phyloP scores from a whole-genome alignment of 2,113 vertebrate genomes.

The Murina feae region DNA sequence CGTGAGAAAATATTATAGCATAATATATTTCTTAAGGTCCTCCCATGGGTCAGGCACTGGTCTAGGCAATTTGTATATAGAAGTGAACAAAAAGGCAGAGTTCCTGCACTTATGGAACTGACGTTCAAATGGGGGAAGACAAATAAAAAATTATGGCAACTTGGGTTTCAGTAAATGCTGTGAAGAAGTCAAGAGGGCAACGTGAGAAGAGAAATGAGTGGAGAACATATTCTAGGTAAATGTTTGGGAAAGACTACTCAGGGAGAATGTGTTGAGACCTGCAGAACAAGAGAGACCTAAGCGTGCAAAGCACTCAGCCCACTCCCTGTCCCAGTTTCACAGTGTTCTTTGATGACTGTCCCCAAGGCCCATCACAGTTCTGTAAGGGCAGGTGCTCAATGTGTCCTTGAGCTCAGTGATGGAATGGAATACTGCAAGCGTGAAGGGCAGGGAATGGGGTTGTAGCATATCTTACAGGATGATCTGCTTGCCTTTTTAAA shows the following conservation, averaged over 20 bases:
- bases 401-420: background rate
- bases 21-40: background rate
- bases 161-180: background rate
- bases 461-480: background rate
- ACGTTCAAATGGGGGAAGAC: background rate
- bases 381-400: background rate
- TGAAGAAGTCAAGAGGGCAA: background rate
- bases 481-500: background rate
- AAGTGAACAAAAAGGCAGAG: background rate
- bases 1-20: background rate
- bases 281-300: background rate
- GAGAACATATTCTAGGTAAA: background rate
- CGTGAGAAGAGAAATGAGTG: background rate
- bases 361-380: background rate
- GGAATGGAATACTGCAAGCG: background rate
- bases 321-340: background rate
- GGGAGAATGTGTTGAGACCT: background rate
- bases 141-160: background rate
- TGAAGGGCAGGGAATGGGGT: background rate
- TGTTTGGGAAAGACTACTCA: background rate
- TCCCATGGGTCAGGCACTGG: background rate
- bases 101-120: background rate
- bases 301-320: background rate
- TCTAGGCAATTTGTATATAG: background rate
- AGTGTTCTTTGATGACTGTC: background rate